Conservation (phyloP, 2,888 invertebrate species). For the Lamproptera curius region DNA sequence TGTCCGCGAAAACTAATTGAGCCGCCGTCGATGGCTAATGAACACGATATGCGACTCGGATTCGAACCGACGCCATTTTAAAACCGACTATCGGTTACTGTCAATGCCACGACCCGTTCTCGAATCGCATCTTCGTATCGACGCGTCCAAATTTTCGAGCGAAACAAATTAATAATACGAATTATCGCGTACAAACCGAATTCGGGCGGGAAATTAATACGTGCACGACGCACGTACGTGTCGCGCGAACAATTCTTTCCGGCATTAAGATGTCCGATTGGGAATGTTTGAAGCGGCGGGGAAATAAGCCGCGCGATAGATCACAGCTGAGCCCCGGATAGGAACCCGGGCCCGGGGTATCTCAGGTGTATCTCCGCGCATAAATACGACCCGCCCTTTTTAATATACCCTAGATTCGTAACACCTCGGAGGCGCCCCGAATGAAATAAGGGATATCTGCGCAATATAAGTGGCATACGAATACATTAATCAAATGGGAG, state of each 20-base stretch:
- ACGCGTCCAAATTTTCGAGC: neutral
- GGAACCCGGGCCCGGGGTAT: slow-evolving; percentile 8
- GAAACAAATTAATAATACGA: neutral
- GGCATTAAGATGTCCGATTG: neutral
- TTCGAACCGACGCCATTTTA: neutral
- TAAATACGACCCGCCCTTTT: slow-evolving; percentile 66
- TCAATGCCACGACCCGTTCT: neutral
- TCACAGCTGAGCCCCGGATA: neutral
- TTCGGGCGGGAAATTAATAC: neutral
- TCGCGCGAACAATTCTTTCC: neutral
- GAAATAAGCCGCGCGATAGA: neutral
- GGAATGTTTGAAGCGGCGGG: neutral
- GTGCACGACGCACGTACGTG: neutral
- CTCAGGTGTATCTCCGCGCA: slow-evolving; percentile 54
- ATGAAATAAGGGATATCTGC: slow-evolving; percentile 51
- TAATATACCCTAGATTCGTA: slow-evolving; percentile 76
- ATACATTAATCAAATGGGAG: slow-evolving; percentile 70
- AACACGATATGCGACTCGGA: neutral
- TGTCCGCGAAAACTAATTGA: neutral
- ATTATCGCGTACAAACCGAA: neutral
- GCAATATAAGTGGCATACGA: slow-evolving; percentile 68
- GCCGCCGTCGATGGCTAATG: neutral
- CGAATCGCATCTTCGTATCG: neutral
- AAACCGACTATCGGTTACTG: neutral
- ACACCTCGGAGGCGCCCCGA: slow-evolving; percentile 57